These are phyloP conservation scores for Planiliza haematocheilus DNA, from an alignment of 2,113 vertebrate species.

Conservation along the genomic window DNA sequence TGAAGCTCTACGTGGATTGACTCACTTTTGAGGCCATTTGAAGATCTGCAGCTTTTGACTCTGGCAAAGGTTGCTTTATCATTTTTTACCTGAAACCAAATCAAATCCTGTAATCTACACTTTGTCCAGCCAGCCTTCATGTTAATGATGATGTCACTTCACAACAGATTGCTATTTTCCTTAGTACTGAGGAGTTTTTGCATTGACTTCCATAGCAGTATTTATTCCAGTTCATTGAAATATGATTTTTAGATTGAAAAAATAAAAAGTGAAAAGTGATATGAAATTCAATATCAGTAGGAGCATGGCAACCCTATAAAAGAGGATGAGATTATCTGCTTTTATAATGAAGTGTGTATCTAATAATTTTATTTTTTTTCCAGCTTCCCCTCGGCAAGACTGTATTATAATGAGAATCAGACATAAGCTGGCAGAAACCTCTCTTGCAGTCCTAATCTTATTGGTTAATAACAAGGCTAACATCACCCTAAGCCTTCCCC, in stretches of 20 bases:
- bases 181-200: not conserved
- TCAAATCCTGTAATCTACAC: no score
- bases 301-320: not conserved
- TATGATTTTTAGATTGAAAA: no score
- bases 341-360: constrained; percentile 23
- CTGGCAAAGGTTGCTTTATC: no score
- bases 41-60: no score
- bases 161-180: constrained; percentile 15
- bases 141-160: no score
- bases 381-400: constrained; percentile 37
- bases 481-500: constrained; percentile 63
- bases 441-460: constrained; percentile 62
- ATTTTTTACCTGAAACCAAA: no score
- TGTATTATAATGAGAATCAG: constrained; percentile 67
- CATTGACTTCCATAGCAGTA: constrained; percentile 7
- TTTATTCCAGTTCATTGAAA: no score
- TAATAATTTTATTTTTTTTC: constrained; percentile 41
- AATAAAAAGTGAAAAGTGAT: no score
- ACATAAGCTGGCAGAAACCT: constrained; percentile 65
- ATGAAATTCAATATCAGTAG: constrained; percentile 7
- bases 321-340: constrained; percentile 22
- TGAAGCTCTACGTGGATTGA: no score
- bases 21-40: no score
- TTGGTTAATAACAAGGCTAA: constrained; percentile 74
- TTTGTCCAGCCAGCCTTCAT: no score